A percentile compares a stretch with the other conserved stretches of the same genome.
phyloP scores from a whole-genome alignment of 2,113 vertebrate genomes.

The Engraulis encrasicolus region DNA sequence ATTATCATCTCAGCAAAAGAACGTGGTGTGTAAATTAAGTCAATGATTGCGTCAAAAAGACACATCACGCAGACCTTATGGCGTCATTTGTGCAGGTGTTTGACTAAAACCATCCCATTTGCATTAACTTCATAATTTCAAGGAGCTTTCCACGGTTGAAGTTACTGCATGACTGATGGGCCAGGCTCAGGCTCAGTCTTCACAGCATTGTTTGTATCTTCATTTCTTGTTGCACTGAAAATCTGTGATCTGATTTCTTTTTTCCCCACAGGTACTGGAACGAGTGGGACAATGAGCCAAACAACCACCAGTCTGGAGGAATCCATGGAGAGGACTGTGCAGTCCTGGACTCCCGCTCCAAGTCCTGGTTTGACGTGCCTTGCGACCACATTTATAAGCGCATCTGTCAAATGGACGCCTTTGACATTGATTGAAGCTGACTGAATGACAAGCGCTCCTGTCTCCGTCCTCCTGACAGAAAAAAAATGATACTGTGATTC shows the following conservation, averaged over 20 bases:
- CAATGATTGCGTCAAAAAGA: no score
- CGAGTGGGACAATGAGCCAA: constrained; percentile 54
- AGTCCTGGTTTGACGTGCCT: constrained; percentile 63
- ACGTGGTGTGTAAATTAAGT: no score
- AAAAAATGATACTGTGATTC: neutral
- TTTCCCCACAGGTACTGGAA: constrained; percentile 60
- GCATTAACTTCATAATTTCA: neutral
- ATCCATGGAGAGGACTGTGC: constrained; percentile 61
- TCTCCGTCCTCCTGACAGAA: neutral
- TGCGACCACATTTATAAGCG: constrained; percentile 60
- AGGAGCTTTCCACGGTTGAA: neutral
- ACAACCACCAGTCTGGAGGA: constrained; percentile 63
- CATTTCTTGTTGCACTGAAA: constrained; percentile 26
- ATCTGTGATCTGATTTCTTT: constrained; percentile 2
- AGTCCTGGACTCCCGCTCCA: constrained; percentile 55
- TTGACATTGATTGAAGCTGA: constrained; percentile 47
- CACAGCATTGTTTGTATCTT: no score
- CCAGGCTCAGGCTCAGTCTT: neutral
- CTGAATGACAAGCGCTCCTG: neutral
- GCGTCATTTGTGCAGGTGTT: neutral
- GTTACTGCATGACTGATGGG: neutral
- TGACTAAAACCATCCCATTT: neutral
- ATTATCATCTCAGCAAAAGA: no score
- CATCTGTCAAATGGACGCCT: constrained; percentile 65
- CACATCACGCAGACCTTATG: no score